Evolutionary conservation across 2,113 vertebrate genomes (phyloP).

Genomic region (Semnornis frantzii): DNA sequence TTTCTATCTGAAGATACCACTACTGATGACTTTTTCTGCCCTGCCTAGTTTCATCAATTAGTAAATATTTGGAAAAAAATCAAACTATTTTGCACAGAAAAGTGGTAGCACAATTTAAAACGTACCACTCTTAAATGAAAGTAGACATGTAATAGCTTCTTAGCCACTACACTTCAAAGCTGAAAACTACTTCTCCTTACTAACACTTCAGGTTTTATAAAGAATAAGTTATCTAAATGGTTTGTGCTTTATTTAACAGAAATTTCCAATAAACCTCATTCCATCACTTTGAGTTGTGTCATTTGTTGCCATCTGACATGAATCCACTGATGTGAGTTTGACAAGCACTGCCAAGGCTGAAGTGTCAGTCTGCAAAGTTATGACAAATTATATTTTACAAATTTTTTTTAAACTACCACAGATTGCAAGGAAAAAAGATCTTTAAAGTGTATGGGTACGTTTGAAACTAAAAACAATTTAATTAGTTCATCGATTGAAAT

Average conservation of each 20-base stretch:
- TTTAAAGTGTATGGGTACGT: not conserved
- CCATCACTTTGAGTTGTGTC: slow-evolving; percentile 19
- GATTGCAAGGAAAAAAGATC: not conserved
- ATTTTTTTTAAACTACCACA: not conserved
- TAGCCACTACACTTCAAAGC: not conserved
- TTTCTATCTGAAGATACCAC: not conserved
- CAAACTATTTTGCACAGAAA: not conserved
- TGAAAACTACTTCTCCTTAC: not conserved
- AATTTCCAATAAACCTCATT: slow-evolving; percentile 40
- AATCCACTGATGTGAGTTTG: slow-evolving; percentile 15
- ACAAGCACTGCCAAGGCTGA: slow-evolving; percentile 17
- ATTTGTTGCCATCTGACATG: not conserved
- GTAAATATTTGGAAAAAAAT: not conserved
- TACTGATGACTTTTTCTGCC: not conserved
- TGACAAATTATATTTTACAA: slow-evolving; percentile 4
- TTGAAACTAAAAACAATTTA: not conserved
- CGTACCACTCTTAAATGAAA: not conserved
- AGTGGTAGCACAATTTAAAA: not conserved
- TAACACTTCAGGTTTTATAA: not conserved
- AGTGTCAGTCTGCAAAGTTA: slow-evolving; percentile 12
- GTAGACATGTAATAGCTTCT: not conserved
- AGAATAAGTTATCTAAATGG: slow-evolving; percentile 5
- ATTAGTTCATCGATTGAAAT: no score
- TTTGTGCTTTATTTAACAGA: slow-evolving; percentile 25
- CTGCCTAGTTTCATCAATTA: not conserved